phyloP scores from a whole-genome alignment of 2,113 vertebrate species.

The Tachycineta bicolor region DNA sequence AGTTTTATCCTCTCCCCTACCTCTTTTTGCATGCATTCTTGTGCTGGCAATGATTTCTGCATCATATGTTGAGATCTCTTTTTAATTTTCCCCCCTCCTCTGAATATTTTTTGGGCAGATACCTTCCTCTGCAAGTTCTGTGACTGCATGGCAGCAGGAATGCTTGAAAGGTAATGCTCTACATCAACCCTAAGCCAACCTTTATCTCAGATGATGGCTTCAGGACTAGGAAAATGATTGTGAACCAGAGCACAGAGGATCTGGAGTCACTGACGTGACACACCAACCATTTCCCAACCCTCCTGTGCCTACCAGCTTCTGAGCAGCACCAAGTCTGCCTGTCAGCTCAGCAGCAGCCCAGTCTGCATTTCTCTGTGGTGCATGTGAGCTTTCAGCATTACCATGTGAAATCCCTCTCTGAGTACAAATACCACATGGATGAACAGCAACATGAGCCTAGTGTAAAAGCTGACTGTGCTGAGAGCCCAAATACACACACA shows the following conservation, averaged over 20 bases:
- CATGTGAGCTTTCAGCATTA: not conserved
- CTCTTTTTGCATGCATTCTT: rapidly evolving
- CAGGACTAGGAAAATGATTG: not conserved
- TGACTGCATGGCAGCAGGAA: not conserved
- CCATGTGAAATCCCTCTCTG: not conserved
- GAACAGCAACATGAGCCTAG: not conserved
- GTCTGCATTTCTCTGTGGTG: not conserved
- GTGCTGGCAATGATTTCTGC: not conserved
- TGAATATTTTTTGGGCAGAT: not conserved
- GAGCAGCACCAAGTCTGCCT: not conserved
- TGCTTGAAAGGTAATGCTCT: not conserved
- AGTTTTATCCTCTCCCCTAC: not conserved
- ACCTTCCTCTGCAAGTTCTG: not conserved
- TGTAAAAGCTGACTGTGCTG: conserved; percentile 24
- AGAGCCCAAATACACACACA: conserved; percentile 29
- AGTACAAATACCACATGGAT: conserved; percentile 41
- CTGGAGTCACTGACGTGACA: not conserved
- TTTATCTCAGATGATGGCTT: not conserved
- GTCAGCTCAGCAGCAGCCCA: not conserved
- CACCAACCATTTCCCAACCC: not conserved
- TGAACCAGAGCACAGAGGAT: not conserved
- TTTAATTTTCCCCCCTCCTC: not conserved
- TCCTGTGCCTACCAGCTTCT: not conserved
- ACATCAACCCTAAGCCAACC: not conserved
- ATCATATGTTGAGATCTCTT: not conserved